Conservation (phyloP, 2,797 vertebrate genomes). For the Lepus townsendii region DNA sequence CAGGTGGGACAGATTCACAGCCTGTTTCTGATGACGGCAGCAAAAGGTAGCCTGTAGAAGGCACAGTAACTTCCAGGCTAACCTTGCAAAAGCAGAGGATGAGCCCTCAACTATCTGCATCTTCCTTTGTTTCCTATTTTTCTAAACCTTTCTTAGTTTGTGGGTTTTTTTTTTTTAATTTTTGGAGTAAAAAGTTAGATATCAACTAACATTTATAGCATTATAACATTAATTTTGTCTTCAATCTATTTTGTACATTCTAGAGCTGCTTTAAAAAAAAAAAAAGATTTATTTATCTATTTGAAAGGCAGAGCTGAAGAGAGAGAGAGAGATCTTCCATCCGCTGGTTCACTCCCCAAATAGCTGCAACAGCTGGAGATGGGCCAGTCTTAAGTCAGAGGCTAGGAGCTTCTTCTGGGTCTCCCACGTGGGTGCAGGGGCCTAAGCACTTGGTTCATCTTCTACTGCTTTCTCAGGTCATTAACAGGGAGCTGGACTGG, state of each 20-base stretch:
- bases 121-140: neutral
- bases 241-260: slow-evolving; percentile 27
- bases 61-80: neutral
- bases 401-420: too few relatives aligned
- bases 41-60: neutral
- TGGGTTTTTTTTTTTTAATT: neutral
- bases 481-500: too few relatives aligned
- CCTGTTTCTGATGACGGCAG: neutral
- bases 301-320: too few relatives aligned
- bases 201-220: neutral
- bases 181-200: slow-evolving; percentile 14
- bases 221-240: neutral
- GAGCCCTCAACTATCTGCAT: neutral
- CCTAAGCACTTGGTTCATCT: too few relatives aligned
- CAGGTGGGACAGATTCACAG: neutral
- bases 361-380: too few relatives aligned
- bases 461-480: too few relatives aligned
- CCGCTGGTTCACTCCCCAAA: too few relatives aligned
- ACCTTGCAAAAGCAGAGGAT: neutral
- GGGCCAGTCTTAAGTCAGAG: too few relatives aligned
- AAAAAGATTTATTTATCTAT: too few relatives aligned
- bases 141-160: slow-evolving; percentile 23
- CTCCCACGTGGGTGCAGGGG: too few relatives aligned
- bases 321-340: too few relatives aligned
- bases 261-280: neutral